phyloP scores from a whole-genome alignment of 2,888 invertebrate species.

The Xylophagus ater region DNA sequence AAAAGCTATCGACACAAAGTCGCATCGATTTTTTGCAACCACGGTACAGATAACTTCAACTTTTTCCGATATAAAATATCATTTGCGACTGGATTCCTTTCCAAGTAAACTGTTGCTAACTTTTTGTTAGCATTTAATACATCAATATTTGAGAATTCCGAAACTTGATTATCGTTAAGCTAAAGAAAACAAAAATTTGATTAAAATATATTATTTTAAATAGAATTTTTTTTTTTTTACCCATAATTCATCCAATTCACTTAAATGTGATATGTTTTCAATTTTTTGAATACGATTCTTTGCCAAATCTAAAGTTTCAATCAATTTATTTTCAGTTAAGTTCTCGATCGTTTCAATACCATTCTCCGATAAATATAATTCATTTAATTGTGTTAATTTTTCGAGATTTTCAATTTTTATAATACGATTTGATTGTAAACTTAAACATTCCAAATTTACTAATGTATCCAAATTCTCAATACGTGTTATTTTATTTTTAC shows the following conservation, averaged over 20 bases:
- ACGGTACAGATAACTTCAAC: conserved; percentile 73
- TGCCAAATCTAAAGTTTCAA: conserved; percentile 85
- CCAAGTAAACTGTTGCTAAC: conserved; percentile 79
- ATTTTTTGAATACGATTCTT: conserved; percentile 73
- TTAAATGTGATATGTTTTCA: conserved; percentile 65
- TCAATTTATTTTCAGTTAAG: conserved; percentile 51
- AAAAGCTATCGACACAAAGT: conserved; percentile 74
- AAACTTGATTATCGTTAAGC: conserved; percentile 84
- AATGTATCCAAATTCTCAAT: conserved; percentile 71
- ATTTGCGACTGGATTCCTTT: conserved; percentile 76
- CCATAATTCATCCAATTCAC: conserved; percentile 88
- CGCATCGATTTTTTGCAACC: conserved; percentile 86
- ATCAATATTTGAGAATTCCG: conserved; percentile 76
- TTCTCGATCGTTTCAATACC: conserved; percentile 72
- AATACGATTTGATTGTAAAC: conserved; percentile 85
- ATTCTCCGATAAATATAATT: conserved; percentile 90
- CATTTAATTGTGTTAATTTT: conserved; percentile 59
- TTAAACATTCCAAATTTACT: conserved; percentile 63
- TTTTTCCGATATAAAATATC: conserved; percentile 86
- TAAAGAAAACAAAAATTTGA: conserved; percentile 37
- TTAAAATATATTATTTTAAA: conserved; percentile 9
- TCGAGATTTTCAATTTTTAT: conserved; percentile 77
- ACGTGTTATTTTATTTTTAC: conserved; percentile 88
- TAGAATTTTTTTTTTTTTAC: conserved; percentile 44
- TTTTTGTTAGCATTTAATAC: conserved; percentile 55